Evolutionary conservation across 2,797 vertebrate genomes (phyloP), one percentile per base, ranked within the genome.

Genomic region (Ctenochaetus hawaiiensis): DNA sequence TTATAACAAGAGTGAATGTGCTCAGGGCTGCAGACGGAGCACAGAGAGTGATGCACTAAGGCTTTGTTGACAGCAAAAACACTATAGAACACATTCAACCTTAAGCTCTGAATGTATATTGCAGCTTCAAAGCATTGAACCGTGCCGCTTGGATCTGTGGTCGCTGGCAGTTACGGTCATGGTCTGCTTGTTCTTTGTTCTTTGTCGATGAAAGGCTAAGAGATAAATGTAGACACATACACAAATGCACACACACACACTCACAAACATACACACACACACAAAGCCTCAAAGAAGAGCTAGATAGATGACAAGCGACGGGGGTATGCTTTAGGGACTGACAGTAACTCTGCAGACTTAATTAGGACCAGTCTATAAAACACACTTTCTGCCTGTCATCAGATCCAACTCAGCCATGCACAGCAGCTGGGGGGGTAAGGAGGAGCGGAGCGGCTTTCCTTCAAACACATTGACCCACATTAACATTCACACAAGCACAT

Each of bases 161-260:
- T 72, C 4, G n/a, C 77, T 85, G 62, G 34, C 74, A 78, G 74
- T 80, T 54, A 44, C 56, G 57, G 80, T 86, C 84, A 87, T 77
- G 80, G 85, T 83, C 88, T 75, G 63, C 49, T 85, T 71, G 57
- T 41, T 73, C 80, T 82, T 84, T 83, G 77, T 78, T 81, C 73
- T 88, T 75, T 78, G 75, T 83, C 62, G 78, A 12, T 48, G 64
- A 44, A 30, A 62, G 49, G n/a, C 44, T 43, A 52, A 58, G 54
- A 65, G 52, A 73, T 17, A 47, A 20, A 72, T 37, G 57, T 48
- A 75, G 57, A 53, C 34, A 44, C 43, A 52, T 41, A 49, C 49
- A 60, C 20, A 65, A 34, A n/a, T 14, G 41, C 43, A 26, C 56
- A 54, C 23, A 53, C 49, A 34, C 45, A 20, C 43, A 61, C 67